Percentiles rank a stretch among this genome's conserved stretches.
phyloP scores from a whole-genome alignment of 2,888 invertebrate species.

The Sipunculus nudus region DNA sequence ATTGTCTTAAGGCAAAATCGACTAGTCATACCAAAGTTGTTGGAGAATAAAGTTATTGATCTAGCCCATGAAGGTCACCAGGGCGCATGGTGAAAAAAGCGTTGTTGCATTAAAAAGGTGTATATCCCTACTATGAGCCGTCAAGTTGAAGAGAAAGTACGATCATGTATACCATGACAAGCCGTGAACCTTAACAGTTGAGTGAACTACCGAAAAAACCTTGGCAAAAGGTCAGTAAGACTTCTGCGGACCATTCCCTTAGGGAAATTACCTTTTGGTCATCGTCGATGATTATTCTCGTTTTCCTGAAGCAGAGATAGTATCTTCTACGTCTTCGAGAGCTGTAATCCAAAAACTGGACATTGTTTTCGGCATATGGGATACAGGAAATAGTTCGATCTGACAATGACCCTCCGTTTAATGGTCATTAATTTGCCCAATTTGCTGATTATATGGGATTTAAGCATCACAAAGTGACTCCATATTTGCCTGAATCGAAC shows the following conservation, averaged over 20 bases:
- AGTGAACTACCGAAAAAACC: background rate
- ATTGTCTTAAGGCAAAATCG: background rate
- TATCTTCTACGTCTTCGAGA: conserved; percentile 15
- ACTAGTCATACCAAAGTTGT: conserved; percentile 18
- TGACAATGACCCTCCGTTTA: conserved; percentile 39
- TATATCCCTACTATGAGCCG: conserved; percentile 36
- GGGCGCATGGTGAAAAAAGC: conserved; percentile 36
- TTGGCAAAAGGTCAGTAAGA: conserved; percentile 22
- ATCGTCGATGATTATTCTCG: conserved; percentile 5
- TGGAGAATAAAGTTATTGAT: conserved; percentile 27
- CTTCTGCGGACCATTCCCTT: conserved; percentile 9
- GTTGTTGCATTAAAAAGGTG: conserved; percentile 34
- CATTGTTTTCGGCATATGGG: conserved; percentile 27
- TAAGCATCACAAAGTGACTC: conserved; percentile 24
- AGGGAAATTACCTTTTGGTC: conserved; percentile 1
- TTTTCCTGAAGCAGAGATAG: conserved; percentile 33
- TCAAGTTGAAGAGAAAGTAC: conserved; percentile 15
- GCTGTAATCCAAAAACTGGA: conserved; percentile 24
- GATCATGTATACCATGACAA: conserved; percentile 12
- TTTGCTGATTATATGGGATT: conserved; percentile 36
- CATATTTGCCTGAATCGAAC: conserved; percentile 39
- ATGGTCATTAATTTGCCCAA: conserved; percentile 23
- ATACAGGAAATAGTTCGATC: conserved; percentile 31
- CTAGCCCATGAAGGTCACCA: conserved; percentile 41
- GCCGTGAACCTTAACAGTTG: conserved; percentile 1